phyloP scores from a whole-genome alignment of 1,140 invertebrate genomes.

The Drosophila bocqueti region DNA sequence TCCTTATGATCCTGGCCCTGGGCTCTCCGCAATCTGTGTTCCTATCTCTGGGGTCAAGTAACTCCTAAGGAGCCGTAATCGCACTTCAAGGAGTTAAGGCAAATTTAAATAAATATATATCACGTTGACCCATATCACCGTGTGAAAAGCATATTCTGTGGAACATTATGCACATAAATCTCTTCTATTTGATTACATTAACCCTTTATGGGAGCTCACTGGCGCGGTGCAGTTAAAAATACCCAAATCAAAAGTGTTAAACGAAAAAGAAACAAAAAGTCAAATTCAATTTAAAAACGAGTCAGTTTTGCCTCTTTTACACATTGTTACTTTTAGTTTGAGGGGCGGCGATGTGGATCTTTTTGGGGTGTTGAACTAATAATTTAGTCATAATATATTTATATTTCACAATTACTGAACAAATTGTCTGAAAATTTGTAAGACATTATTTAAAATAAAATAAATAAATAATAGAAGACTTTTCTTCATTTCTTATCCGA shows the following conservation, averaged over 20 bases:
- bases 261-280: slow-evolving; percentile 43
- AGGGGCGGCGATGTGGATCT: background rate
- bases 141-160: slow-evolving; percentile 30
- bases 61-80: slow-evolving; percentile 18
- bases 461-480: no score
- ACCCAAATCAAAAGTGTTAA: slow-evolving; percentile 67
- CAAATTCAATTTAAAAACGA: slow-evolving; percentile 58
- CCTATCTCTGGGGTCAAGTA: slow-evolving; percentile 7
- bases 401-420: no score
- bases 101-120: slow-evolving; percentile 44
- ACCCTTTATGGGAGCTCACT: slow-evolving; percentile 25
- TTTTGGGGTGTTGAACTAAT: background rate
- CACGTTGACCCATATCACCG: slow-evolving; percentile 40
- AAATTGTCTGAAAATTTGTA: no score
- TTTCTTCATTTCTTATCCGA: rapidly evolving
- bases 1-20: no score
- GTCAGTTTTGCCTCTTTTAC: slow-evolving; percentile 25
- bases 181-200: slow-evolving; percentile 62
- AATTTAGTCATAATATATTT: background rate
- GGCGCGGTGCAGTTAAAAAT: slow-evolving; percentile 31
- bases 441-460: no score
- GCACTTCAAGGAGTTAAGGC: slow-evolving; percentile 1
- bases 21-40: background rate
- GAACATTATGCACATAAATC: slow-evolving; percentile 53
- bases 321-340: background rate